Evolutionary conservation across 2,797 vertebrate species (phyloP).

Genomic region (Thunnus albacares): DNA sequence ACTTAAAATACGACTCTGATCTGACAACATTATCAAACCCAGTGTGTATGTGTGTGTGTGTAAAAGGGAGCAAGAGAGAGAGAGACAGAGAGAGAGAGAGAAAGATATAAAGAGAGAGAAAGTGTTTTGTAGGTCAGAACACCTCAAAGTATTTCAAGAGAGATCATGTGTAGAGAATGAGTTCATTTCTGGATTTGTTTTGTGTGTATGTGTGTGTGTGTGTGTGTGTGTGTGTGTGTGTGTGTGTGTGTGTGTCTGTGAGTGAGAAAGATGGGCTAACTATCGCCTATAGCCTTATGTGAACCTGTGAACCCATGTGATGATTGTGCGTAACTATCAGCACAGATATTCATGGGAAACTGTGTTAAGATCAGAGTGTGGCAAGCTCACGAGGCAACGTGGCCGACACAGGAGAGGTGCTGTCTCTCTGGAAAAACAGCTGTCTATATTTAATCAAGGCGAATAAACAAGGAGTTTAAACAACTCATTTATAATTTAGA

Average conservation of each 20-base stretch:
- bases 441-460: conserved; percentile 91
- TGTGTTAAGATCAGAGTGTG: conserved; percentile 49
- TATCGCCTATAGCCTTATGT: conserved; percentile 54
- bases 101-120: conserved; percentile 8
- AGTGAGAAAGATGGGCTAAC: conserved; percentile 16
- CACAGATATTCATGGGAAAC: conserved; percentile 56
- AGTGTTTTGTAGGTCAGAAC: conserved; percentile 53
- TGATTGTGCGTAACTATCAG: conserved; percentile 38
- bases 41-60: background rate
- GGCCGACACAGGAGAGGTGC: conserved; percentile 59
- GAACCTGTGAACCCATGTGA: conserved; percentile 70
- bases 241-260: conserved; percentile 13
- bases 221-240: too few relatives aligned
- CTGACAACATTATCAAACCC: conserved; percentile 32
- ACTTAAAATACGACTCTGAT: conserved; percentile 44
- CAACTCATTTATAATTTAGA: conserved; percentile 92
- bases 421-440: conserved; percentile 83
- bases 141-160: conserved; percentile 40
- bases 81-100: background rate
- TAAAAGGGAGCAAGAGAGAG: background rate
- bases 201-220: conserved; percentile 7
- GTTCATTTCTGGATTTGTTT: conserved; percentile 42
- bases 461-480: conserved; percentile 90
- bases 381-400: conserved; percentile 58
- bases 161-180: conserved; percentile 22